A percentile compares a stretch with the other conserved stretches of the same genome.
Conservation (phyloP, 2,113 vertebrate genomes). For the Limanda limanda region DNA sequence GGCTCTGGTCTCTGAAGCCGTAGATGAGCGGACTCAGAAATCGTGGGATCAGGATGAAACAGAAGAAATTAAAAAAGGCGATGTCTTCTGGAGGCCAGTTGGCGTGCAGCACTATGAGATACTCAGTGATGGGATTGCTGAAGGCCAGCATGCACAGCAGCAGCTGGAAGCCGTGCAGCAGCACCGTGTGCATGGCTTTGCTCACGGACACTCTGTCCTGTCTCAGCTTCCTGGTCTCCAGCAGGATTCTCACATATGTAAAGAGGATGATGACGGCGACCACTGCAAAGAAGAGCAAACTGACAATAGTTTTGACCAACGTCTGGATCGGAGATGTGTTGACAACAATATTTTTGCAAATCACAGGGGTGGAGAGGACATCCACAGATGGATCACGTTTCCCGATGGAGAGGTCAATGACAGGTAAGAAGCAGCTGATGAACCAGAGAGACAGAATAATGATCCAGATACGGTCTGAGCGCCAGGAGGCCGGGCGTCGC, state of each 20-base stretch:
- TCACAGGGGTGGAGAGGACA: constrained; percentile 33
- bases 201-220: constrained; percentile 70
- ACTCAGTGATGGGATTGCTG: constrained; percentile 71
- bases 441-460: constrained; percentile 72
- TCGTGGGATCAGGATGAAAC: constrained; percentile 77
- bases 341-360: constrained; percentile 31
- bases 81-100: constrained; percentile 60
- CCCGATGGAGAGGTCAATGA: constrained; percentile 54
- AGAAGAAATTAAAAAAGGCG: constrained; percentile 74
- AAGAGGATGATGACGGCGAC: constrained; percentile 77
- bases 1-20: constrained; percentile 75
- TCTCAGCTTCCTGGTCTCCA: constrained; percentile 75
- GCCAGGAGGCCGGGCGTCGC: constrained; percentile 68
- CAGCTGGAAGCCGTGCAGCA: constrained; percentile 82
- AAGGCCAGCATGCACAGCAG: constrained; percentile 77
- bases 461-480: constrained; percentile 76
- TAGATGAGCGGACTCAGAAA: constrained; percentile 83
- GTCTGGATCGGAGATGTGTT: constrained; percentile 66
- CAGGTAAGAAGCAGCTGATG: constrained; percentile 54
- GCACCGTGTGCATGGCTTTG: constrained; percentile 80
- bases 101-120: constrained; percentile 4
- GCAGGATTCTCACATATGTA: constrained; percentile 80
- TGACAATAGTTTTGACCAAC: constrained; percentile 57
- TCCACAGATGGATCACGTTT: constrained; percentile 7
- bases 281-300: constrained; percentile 71